These are phyloP conservation scores for Nymphicus hollandicus DNA, from an alignment of 2,113 vertebrate genomes.

Conservation along the genomic window DNA sequence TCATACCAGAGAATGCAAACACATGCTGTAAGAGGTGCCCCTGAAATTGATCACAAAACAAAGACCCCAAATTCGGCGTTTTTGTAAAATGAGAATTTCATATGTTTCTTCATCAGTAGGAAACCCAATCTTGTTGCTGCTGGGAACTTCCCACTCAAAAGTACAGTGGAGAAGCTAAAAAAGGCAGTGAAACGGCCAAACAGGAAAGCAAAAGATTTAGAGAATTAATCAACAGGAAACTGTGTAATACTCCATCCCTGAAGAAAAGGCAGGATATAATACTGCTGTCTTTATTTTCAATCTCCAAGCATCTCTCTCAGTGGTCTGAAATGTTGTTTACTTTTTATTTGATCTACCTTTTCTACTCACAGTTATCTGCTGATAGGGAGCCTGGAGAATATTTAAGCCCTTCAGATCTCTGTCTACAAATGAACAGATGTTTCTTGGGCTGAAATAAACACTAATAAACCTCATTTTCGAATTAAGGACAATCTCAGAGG, in stretches of 20 bases:
- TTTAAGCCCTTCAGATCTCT: slow-evolving; percentile 56
- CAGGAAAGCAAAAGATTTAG: slow-evolving; percentile 63
- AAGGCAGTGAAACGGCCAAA: slow-evolving; percentile 14
- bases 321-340: slow-evolving; percentile 57
- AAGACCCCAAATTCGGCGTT: neutral
- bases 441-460: slow-evolving; percentile 10
- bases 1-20: neutral
- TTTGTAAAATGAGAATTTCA: slow-evolving; percentile 25
- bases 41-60: slow-evolving; percentile 15
- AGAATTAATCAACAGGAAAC: slow-evolving; percentile 65
- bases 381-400: slow-evolving; percentile 27
- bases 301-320: slow-evolving; percentile 30
- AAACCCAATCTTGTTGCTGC: neutral
- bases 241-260: slow-evolving; percentile 36
- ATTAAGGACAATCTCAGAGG: neutral
- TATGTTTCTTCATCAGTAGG: neutral
- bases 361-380: slow-evolving; percentile 45
- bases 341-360: slow-evolving; percentile 32
- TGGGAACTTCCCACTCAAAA: slow-evolving; percentile 30
- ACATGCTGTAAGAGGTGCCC: neutral
- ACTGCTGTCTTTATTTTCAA: slow-evolving; percentile 62
- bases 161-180: neutral
- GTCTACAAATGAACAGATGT: neutral
- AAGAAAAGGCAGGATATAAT: slow-evolving; percentile 51
- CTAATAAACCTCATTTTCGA: slow-evolving; percentile 8